Evolutionary conservation across 2,113 vertebrate genomes (phyloP), one percentile per base, ranked within the genome.

Genomic region (Mormoops blainvillei): DNA sequence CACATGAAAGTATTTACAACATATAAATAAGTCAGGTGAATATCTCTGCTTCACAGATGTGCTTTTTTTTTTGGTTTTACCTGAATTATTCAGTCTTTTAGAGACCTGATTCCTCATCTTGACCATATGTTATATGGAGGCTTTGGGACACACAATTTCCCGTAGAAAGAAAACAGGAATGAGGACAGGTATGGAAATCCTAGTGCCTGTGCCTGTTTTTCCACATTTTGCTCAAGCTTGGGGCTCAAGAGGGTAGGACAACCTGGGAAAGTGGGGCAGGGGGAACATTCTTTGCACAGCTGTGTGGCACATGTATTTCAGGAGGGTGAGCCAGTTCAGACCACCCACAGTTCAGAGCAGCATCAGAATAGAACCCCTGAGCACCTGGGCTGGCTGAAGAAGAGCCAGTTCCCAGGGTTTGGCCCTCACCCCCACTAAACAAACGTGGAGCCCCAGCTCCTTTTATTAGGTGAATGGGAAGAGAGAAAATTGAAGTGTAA

Each of bases 381-480:
- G 63, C 88, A 95, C 95, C 94, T 97, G 89, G 76, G 24, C 31
- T 33, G 41, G 68, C 26, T 36, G 36, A 70, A 58, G 22, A 89
- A 38, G 18, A 43, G 81, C 28, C 85, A 11, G 0, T 2, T 93
- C 81, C 73, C 94, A 86, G 50, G 73, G 15, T 80, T 96, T 13
- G 11, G 83, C 78, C 28, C 0, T 67, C 16, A 41, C 36, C 36
- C 52, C 76, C 50, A 38, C 61, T 94, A 97, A 83, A 92, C 31
- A 94, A 97, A 97, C 48, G 94, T 28, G n/a, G 84, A 97, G 78
- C 41, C 52, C 80, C 94, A 92, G 33, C 73, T 97, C 88, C 93
- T 83, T 98, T 91, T 94, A 91, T 89, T 95, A 97, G 97, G 95
- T 98, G 97, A 97, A 96, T 94, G 98, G 93, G 97, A 98, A 97